A percentile compares a stretch with the other conserved stretches of the same genome.
phyloP scores from a whole-genome alignment of 2,797 vertebrate species.

The Falco biarmicus region DNA sequence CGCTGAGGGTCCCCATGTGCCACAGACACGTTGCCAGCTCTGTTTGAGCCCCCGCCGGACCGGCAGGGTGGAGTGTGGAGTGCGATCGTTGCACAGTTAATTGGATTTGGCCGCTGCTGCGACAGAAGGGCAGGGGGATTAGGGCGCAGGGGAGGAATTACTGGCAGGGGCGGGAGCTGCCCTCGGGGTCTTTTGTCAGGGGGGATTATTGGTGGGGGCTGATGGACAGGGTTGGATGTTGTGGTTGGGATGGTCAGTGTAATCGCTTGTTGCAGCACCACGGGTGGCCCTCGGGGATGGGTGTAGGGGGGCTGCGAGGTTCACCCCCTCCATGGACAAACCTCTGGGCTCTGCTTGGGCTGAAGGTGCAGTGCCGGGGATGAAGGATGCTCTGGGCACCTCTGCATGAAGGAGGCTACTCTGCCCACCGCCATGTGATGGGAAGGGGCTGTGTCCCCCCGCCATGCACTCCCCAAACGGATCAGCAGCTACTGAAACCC shows the following conservation, averaged over 20 bases:
- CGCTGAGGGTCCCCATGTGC: accelerated
- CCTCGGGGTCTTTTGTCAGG: background rate
- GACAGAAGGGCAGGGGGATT: slow-evolving; percentile 44
- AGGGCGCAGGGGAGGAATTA: slow-evolving; percentile 32
- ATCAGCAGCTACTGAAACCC: background rate
- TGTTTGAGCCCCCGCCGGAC: background rate
- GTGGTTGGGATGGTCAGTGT: background rate
- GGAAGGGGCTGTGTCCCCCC: background rate
- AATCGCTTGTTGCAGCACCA: accelerated
- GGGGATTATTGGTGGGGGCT: background rate
- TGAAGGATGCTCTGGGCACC: background rate
- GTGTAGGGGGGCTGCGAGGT: accelerated
- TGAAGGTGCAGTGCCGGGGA: background rate
- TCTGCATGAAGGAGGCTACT: background rate
- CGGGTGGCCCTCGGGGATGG: background rate
- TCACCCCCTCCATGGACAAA: background rate
- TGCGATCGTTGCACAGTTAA: background rate
- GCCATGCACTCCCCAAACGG: accelerated
- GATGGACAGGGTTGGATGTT: background rate
- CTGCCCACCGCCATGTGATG: accelerated
- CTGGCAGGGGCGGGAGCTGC: background rate
- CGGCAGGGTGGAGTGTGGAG: background rate
- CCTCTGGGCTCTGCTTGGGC: background rate
- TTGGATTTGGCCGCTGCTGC: slow-evolving; percentile 5
- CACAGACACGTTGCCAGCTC: background rate